phyloP scores from a whole-genome alignment of 2,113 vertebrate species.

The Mirza zaza region DNA sequence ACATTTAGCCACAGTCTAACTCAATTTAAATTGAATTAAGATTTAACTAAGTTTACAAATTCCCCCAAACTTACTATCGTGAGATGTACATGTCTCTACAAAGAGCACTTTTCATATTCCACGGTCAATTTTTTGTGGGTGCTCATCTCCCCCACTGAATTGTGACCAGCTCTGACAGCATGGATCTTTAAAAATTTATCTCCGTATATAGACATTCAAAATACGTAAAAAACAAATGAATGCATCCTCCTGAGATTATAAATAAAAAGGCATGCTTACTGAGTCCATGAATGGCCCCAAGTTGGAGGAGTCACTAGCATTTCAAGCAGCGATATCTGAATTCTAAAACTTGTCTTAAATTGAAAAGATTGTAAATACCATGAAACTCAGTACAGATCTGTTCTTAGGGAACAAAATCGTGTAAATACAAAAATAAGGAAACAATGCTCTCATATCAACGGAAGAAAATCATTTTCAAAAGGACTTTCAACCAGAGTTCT shows the following conservation, averaged over 20 bases:
- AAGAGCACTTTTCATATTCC: background rate
- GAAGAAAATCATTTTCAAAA: constrained; percentile 11
- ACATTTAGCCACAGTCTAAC: background rate
- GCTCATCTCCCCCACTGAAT: background rate
- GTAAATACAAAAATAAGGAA: background rate
- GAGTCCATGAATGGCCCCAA: background rate
- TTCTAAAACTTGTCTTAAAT: background rate
- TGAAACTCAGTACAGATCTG: background rate
- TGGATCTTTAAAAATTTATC: background rate
- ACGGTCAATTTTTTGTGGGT: background rate
- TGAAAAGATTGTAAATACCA: background rate
- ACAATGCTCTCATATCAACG: background rate
- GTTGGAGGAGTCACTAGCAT: background rate
- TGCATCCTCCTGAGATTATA: background rate
- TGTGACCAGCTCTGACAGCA: background rate
- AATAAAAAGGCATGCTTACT: background rate
- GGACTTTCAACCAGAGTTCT: background rate
- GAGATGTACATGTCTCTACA: too few species aligned
- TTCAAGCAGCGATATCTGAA: background rate
- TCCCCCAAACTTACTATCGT: background rate
- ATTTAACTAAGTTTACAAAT: background rate
- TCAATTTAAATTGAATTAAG: background rate
- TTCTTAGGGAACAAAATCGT: background rate
- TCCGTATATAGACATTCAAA: background rate
- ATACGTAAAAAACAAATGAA: background rate